Evolutionary conservation across 2,888 invertebrate species (phyloP).

Genomic region (Baronia brevicornis): DNA sequence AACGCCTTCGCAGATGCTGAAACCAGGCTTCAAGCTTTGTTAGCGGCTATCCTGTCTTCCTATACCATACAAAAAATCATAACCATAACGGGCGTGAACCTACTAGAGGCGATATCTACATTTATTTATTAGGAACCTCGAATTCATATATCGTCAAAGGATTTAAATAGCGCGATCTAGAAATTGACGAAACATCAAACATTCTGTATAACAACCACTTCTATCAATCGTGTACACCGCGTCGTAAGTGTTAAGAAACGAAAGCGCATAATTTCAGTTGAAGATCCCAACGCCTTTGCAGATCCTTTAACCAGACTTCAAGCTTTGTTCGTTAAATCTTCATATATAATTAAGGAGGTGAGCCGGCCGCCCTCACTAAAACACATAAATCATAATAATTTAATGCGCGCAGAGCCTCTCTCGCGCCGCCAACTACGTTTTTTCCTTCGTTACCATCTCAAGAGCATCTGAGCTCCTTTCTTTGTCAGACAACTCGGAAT

Average conservation of each 20-base stretch:
- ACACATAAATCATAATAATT: slow-evolving; percentile 74
- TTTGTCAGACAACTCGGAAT: slow-evolving; percentile 49
- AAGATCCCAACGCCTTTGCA: slow-evolving; percentile 9
- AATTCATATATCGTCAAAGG: no score
- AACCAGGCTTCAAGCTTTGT: slow-evolving; percentile 44
- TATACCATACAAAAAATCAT: no score
- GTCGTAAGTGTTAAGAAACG: no score
- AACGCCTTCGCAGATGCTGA: slow-evolving; percentile 17
- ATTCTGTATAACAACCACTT: no score
- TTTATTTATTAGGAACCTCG: no score
- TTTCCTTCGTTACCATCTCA: slow-evolving; percentile 50
- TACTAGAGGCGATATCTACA: no score
- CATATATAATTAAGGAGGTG: slow-evolving; percentile 66
- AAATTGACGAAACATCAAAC: no score
- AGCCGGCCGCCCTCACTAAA: slow-evolving; percentile 48
- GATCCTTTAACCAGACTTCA: slow-evolving; percentile 31
- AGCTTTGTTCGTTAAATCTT: slow-evolving; percentile 59
- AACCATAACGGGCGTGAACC: no score
- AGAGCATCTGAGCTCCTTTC: slow-evolving; percentile 51
- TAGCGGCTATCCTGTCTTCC: no score
- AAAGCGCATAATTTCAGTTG: slow-evolving; percentile 4
- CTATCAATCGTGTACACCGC: no score
- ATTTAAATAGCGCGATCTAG: no score
- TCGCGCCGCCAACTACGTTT: slow-evolving; percentile 40
- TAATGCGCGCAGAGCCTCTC: slow-evolving; percentile 58